phyloP scores from a whole-genome alignment of 2,113 vertebrate genomes.

The Desmodus rotundus region DNA sequence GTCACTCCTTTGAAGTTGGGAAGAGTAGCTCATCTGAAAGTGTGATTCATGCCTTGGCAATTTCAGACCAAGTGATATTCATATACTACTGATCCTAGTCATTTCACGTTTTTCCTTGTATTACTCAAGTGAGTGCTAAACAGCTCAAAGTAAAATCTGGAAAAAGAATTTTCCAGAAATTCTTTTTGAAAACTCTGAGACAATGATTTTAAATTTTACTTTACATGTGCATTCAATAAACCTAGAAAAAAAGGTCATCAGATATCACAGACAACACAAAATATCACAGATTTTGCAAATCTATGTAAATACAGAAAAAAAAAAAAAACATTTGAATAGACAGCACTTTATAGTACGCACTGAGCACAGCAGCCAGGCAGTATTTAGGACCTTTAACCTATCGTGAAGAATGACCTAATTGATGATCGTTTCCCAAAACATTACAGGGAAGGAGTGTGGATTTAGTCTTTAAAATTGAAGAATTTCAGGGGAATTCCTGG shows the following conservation, averaged over 20 bases:
- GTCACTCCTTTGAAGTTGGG: not conserved
- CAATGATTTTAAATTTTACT: not conserved
- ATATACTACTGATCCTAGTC: not conserved
- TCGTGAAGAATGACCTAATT: not conserved
- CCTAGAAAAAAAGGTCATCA: not conserved
- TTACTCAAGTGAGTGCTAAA: not conserved
- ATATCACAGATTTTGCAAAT: not conserved
- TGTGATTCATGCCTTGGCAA: not conserved
- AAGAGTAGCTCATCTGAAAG: not conserved
- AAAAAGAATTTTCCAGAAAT: not conserved
- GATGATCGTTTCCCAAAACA: not conserved
- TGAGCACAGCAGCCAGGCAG: rapidly evolving
- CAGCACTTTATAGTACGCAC: not conserved
- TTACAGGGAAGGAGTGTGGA: not conserved
- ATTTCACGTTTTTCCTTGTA: not conserved
- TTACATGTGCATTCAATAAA: not conserved
- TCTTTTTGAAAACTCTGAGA: not conserved
- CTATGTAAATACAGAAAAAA: not conserved
- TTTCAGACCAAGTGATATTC: not conserved
- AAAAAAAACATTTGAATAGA: not conserved
- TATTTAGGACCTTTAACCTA: not conserved
- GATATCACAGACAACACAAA: not conserved
- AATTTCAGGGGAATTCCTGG: not conserved
- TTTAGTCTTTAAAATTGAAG: not conserved
- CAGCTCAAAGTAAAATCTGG: not conserved